Evolutionary conservation across 2,888 invertebrate species (phyloP).

Genomic region (Scrobipalpa costella): DNA sequence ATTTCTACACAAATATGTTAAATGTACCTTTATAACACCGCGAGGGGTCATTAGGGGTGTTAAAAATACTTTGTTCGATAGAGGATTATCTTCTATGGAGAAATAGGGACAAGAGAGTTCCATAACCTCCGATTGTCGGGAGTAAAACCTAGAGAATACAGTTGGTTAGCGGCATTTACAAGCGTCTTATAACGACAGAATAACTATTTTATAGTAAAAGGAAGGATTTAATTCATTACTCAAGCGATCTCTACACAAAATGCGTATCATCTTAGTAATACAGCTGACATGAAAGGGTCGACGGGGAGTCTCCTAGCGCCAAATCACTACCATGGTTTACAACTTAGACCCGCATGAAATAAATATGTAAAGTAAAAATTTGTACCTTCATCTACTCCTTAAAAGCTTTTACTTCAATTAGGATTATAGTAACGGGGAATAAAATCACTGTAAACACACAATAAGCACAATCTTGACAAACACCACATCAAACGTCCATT

Average conservation of each 20-base stretch:
- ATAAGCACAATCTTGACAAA: conserved; percentile 83
- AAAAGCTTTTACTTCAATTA: conserved; percentile 71
- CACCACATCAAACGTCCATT: conserved; percentile 84
- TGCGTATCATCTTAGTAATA: conserved; percentile 79
- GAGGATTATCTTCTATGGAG: conserved; percentile 65
- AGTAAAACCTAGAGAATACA: conserved; percentile 69
- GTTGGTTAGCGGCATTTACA: conserved; percentile 48
- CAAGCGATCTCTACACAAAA: conserved; percentile 55
- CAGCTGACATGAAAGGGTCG: conserved; percentile 75
- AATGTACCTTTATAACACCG: conserved; percentile 67
- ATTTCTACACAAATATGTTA: conserved; percentile 41
- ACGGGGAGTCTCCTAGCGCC: conserved; percentile 69
- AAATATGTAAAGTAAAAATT: conserved; percentile 41
- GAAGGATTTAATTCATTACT: conserved; percentile 73
- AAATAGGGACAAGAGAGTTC: conserved; percentile 71
- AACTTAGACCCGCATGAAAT: conserved; percentile 40
- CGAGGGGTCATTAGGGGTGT: conserved; percentile 72
- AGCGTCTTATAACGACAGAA: conserved; percentile 43
- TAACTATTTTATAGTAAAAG: conserved; percentile 51
- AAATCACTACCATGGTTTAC: conserved; percentile 50
- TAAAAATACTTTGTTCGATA: conserved; percentile 63
- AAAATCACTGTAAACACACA: conserved; percentile 84
- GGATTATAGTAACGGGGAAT: conserved; percentile 70
- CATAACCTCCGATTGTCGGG: conserved; percentile 75
- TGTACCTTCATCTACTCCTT: conserved; percentile 86